Evolutionary conservation across 2,113 vertebrate species (phyloP).

Genomic region (Pangasianodon hypophthalmus): DNA sequence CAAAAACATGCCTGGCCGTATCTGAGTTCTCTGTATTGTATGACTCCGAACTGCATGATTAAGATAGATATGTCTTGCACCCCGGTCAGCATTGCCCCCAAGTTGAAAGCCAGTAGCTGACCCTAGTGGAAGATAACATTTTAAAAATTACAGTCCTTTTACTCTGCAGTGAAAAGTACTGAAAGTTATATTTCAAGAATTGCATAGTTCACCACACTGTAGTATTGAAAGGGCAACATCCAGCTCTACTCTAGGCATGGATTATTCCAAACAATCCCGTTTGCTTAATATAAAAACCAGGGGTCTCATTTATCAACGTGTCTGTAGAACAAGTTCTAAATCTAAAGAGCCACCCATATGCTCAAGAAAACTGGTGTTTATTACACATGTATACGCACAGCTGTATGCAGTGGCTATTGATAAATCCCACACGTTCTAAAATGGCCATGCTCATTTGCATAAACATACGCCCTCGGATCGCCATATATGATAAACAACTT

Average conservation of each 20-base stretch:
- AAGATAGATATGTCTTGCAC: neutral
- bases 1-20: neutral
- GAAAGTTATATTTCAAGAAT: neutral
- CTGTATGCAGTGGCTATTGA: neutral
- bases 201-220: neutral
- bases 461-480: neutral
- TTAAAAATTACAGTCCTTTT: neutral
- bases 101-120: neutral
- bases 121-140: neutral
- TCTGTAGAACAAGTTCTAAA: neutral
- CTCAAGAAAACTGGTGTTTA: neutral
- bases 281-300: neutral
- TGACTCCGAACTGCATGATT: neutral
- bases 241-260: neutral
- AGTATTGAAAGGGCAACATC: neutral
- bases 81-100: neutral
- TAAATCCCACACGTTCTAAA: neutral
- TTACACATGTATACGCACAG: neutral
- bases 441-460: neutral
- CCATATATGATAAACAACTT: neutral
- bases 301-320: neutral
- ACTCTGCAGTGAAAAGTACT: neutral
- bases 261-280: neutral
- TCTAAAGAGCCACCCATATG: neutral
- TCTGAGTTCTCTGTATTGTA: neutral